Percentiles rank a stretch among this genome's conserved stretches.
Conservation (phyloP, 2,113 vertebrate genomes). For the Fregata magnificens region DNA sequence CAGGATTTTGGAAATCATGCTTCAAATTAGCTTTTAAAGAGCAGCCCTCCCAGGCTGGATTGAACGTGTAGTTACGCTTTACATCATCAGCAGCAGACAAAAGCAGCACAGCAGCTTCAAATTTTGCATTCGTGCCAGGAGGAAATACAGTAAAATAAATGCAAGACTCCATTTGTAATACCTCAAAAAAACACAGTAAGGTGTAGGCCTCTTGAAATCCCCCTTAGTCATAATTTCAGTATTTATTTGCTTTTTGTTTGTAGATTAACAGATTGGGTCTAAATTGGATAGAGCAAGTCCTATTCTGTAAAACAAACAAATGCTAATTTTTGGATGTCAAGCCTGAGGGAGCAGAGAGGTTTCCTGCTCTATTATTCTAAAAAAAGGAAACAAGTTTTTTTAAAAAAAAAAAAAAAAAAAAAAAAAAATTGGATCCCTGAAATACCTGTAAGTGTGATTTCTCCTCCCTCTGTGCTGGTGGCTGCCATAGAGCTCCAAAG, state of each 20-base stretch:
- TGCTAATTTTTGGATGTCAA: constrained; percentile 13
- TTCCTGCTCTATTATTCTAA: background rate
- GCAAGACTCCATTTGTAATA: background rate
- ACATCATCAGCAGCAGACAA: background rate
- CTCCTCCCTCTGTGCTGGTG: background rate
- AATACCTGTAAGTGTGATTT: background rate
- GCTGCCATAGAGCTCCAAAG: background rate
- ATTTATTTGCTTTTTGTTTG: constrained; percentile 1
- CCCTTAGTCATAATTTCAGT: background rate
- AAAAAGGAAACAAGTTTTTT: background rate
- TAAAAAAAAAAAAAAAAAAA: too few relatives aligned
- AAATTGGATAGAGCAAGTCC: background rate
- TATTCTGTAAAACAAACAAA: constrained; percentile 33
- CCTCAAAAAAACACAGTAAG: background rate
- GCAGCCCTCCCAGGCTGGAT: background rate
- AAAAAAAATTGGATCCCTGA: background rate
- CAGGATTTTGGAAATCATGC: background rate
- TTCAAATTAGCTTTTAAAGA: background rate
- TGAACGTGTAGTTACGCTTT: background rate
- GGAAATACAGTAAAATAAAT: background rate
- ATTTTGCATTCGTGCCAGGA: background rate
- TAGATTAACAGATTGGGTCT: background rate
- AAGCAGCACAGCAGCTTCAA: background rate
- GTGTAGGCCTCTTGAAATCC: background rate
- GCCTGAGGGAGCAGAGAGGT: background rate